Evolutionary conservation across 2,888 invertebrate species (phyloP).

Genomic region (Cacoxenus indagator): DNA sequence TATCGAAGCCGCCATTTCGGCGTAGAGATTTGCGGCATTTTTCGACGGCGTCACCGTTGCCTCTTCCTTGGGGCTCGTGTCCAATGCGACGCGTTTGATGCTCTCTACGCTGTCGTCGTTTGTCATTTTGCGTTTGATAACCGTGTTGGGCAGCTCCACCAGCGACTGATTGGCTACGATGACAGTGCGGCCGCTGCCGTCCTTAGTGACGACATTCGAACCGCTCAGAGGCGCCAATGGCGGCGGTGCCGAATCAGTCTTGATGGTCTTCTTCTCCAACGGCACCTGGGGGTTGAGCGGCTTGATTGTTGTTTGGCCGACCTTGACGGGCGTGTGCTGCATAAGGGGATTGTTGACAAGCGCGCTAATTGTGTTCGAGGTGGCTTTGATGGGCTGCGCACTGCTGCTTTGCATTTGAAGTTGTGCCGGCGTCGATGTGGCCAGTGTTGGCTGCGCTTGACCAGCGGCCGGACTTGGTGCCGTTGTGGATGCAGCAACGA

Average conservation of each 20-base stretch:
- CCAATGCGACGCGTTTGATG: constrained; percentile 72
- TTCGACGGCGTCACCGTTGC: constrained; percentile 74
- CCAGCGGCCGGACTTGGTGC: constrained; percentile 60
- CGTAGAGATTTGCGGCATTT: constrained; percentile 87
- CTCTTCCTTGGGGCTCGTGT: constrained; percentile 54
- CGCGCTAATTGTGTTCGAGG: constrained; percentile 67
- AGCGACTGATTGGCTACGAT: constrained; percentile 79
- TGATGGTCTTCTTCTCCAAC: constrained; percentile 61
- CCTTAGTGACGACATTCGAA: constrained; percentile 70
- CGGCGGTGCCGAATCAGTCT: constrained; percentile 64
- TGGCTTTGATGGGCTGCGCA: constrained; percentile 62
- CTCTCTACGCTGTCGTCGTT: constrained; percentile 57
- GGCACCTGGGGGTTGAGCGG: constrained; percentile 60
- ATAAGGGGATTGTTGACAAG: constrained; percentile 69
- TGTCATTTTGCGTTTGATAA: constrained; percentile 46
- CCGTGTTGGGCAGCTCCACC: constrained; percentile 77
- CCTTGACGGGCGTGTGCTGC: constrained; percentile 67
- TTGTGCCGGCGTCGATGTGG: constrained; percentile 57
- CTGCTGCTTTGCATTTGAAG: constrained; percentile 43
- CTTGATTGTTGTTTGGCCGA: constrained; percentile 70
- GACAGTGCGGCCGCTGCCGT: constrained; percentile 71
- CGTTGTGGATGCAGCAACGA: constrained; percentile 72
- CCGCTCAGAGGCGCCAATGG: constrained; percentile 70
- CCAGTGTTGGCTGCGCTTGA: neutral
- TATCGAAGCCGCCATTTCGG: constrained; percentile 87